phyloP scores from a whole-genome alignment of 2,113 vertebrate genomes.

The Columba livia region DNA sequence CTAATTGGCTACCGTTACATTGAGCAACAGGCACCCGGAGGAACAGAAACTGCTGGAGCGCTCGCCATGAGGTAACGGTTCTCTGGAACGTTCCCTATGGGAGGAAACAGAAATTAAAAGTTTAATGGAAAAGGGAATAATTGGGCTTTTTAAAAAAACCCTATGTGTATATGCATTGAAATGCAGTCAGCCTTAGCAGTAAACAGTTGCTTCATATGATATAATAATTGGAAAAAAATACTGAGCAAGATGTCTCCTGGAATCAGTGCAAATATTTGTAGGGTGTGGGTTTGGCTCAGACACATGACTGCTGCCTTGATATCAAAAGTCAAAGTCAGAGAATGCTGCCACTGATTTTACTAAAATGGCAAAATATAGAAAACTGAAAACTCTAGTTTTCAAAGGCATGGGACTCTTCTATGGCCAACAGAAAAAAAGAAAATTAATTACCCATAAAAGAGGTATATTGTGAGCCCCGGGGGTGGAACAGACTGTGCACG shows the following conservation, averaged over 20 bases:
- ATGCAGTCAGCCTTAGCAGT: background rate
- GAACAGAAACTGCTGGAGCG: too few relatives aligned
- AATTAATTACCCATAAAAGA: background rate
- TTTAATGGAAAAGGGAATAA: background rate
- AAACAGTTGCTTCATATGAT: background rate
- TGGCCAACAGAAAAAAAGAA: background rate
- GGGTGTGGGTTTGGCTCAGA: background rate
- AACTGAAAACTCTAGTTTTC: background rate
- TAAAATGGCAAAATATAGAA: background rate
- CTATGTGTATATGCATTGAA: background rate
- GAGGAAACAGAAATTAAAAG: background rate
- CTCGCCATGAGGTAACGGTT: too few relatives aligned
- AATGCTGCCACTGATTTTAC: background rate
- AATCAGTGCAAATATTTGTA: background rate
- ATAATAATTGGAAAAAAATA: background rate
- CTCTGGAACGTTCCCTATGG: too few relatives aligned
- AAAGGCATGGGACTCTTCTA: background rate
- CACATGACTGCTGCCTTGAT: background rate
- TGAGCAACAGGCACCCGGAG: too few relatives aligned
- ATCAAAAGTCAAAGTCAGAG: background rate
- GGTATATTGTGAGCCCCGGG: background rate
- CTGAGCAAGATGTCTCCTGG: background rate
- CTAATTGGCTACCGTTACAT: too few relatives aligned
- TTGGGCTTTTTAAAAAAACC: accelerated
- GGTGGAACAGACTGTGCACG: background rate